These are phyloP conservation scores for Trachymyrmex cornetzi DNA, from an alignment of 1,140 invertebrate genomes.

Conservation along the genomic window DNA sequence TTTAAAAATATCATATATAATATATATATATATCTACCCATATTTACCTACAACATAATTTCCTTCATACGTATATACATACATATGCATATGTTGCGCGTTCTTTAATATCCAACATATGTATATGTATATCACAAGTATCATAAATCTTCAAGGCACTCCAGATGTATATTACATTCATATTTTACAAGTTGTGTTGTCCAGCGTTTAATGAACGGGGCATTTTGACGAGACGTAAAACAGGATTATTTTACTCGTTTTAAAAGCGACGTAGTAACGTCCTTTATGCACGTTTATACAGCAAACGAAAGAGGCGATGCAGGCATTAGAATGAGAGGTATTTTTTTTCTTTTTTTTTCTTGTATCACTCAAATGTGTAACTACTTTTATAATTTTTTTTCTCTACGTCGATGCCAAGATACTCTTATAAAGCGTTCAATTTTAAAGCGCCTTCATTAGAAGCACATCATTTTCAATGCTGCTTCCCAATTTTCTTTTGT, in stretches of 20 bases:
- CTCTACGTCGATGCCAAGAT: slow-evolving; percentile 44
- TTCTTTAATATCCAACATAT: slow-evolving; percentile 52
- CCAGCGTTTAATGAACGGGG: slow-evolving; percentile 51
- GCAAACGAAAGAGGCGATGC: slow-evolving; percentile 38
- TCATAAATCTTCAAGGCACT: slow-evolving; percentile 77
- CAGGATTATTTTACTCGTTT: slow-evolving; percentile 34
- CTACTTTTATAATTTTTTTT: slow-evolving; percentile 38
- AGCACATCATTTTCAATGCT: slow-evolving; percentile 11
- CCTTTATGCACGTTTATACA: slow-evolving; percentile 38
- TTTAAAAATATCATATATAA: slow-evolving; percentile 74
- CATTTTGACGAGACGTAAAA: slow-evolving; percentile 56
- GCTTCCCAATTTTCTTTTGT: slow-evolving; percentile 27
- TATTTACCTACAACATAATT: slow-evolving; percentile 73
- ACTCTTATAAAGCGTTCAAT: slow-evolving; percentile 22
- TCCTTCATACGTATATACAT: slow-evolving; percentile 72
- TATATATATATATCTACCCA: slow-evolving; percentile 68
- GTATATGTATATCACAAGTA: slow-evolving; percentile 67
- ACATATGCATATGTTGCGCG: slow-evolving; percentile 72
- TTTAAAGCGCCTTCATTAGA: slow-evolving; percentile 29
- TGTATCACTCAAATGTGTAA: slow-evolving; percentile 9
- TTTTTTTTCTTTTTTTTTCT: slow-evolving; percentile 26
- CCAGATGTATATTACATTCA: slow-evolving; percentile 85
- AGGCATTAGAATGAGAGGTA: slow-evolving; percentile 40
- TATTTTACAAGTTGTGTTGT: slow-evolving; percentile 85
- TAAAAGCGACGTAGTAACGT: slow-evolving; percentile 21